Evolutionary conservation across 2,113 vertebrate genomes (phyloP).

Genomic region (Galemys pyrenaicus): DNA sequence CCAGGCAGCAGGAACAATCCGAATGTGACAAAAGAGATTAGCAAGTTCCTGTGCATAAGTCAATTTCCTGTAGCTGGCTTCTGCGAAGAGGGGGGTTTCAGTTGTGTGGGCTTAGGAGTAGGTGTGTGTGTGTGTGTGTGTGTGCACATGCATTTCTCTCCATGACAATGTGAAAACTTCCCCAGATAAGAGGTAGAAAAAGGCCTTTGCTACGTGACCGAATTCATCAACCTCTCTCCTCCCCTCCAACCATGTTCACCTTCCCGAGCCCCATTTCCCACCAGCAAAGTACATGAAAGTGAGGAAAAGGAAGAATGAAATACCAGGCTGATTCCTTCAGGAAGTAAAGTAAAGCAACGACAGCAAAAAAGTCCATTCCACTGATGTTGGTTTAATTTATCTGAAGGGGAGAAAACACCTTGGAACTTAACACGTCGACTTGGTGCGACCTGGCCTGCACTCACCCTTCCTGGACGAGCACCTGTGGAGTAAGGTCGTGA

Average conservation of each 20-base stretch:
- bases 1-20: constrained; percentile 53
- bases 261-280: not conserved
- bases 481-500: not conserved
- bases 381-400: not conserved
- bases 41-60: constrained; percentile 76
- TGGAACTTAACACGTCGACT: not conserved
- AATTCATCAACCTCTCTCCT: not conserved
- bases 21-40: constrained; percentile 71
- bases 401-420: not conserved
- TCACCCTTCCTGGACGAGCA: not conserved
- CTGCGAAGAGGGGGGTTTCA: constrained; percentile 73
- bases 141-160: not conserved
- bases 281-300: not conserved
- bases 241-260: not conserved
- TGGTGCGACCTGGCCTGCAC: not conserved
- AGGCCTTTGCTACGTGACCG: not conserved
- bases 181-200: constrained; percentile 15
- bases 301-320: not conserved
- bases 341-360: constrained; percentile 1
- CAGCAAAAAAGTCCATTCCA: too few species aligned
- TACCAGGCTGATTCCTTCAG: not conserved
- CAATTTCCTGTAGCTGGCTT: constrained; percentile 84
- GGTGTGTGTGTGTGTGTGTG: constrained; percentile 29
- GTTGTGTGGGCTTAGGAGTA: constrained; percentile 61
- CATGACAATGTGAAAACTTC: constrained; percentile 42